A percentile compares a stretch with the other conserved stretches of the same genome.
These are phyloP conservation scores for Aspidiotus destructor DNA, from an alignment of 2,888 invertebrate species.

Conservation along the genomic window DNA sequence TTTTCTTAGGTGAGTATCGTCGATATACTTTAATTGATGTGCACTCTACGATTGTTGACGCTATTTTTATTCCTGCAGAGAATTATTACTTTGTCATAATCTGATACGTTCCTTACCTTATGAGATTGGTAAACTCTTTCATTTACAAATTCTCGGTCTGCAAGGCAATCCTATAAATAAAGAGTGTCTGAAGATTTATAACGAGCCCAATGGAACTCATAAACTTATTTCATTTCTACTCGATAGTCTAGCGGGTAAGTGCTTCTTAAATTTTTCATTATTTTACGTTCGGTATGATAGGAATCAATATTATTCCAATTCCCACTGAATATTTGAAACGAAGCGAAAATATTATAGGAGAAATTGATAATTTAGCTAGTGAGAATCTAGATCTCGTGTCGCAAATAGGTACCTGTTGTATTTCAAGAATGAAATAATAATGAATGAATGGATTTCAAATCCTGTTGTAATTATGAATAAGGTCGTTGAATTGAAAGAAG, in stretches of 20 bases:
- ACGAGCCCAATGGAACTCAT: constrained; percentile 85
- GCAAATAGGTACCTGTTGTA: not conserved
- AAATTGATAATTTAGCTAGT: not conserved
- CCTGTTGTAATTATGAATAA: too few relatives aligned
- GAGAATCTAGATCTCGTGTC: too few relatives aligned
- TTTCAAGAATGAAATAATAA: not conserved
- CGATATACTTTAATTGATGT: not conserved
- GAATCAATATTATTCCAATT: not conserved
- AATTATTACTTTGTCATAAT: constrained; percentile 89
- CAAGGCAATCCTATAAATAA: constrained; percentile 90
- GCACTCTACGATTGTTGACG: not conserved
- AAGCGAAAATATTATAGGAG: not conserved
- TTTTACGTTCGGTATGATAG: not conserved
- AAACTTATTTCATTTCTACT: constrained; percentile 90
- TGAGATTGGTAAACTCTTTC: constrained; percentile 94
- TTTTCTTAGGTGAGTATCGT: constrained; percentile 61
- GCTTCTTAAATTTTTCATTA: constrained; percentile 23
- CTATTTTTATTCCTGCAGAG: constrained; percentile 51
- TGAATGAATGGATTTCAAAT: too few relatives aligned
- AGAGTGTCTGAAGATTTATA: constrained; percentile 83
- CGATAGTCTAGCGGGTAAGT: constrained; percentile 87
- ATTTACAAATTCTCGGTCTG: constrained; percentile 82
- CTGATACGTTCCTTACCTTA: constrained; percentile 86
- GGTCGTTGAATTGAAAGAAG: too few relatives aligned
- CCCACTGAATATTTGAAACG: not conserved